These are phyloP conservation scores for Dascyllus trimaculatus DNA, from an alignment of 2,113 vertebrate species.

Conservation along the genomic window DNA sequence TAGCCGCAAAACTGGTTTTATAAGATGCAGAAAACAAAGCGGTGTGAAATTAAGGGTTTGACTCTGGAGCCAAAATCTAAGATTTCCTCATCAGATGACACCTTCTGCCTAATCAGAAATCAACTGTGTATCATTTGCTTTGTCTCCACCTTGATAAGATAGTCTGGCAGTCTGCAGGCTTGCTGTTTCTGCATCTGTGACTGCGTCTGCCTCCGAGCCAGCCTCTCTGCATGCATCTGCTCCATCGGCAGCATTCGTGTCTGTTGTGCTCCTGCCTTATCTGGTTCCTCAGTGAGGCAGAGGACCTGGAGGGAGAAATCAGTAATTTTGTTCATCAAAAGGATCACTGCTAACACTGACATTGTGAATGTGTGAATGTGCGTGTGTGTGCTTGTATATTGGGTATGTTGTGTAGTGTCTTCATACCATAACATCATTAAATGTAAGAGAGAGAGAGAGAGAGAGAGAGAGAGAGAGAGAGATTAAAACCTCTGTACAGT, in stretches of 20 bases:
- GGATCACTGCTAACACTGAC: too few species aligned
- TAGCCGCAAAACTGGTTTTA: too few species aligned
- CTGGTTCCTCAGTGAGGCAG: conserved; percentile 36
- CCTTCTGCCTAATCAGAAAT: background rate
- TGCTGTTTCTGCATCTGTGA: conserved; percentile 43
- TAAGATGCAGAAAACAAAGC: too few species aligned
- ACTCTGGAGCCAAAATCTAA: background rate
- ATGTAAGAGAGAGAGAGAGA: too few species aligned
- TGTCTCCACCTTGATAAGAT: conserved; percentile 55
- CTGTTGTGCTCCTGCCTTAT: background rate
- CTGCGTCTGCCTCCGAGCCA: conserved; percentile 1
- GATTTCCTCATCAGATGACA: background rate
- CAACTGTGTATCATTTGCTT: background rate
- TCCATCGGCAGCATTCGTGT: conserved; percentile 5
- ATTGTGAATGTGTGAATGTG: too few species aligned
- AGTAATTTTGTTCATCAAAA: background rate
- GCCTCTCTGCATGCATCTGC: conserved; percentile 22
- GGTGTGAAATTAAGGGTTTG: too few species aligned
- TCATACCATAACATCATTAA: too few species aligned
- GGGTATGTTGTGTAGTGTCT: too few species aligned
- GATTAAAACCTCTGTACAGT: background rate
- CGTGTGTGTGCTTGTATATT: too few species aligned
- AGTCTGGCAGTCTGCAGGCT: conserved; percentile 42
- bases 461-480: too few species aligned
- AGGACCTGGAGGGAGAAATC: conserved; percentile 59